Percentiles rank a stretch among this genome's conserved stretches.
Evolutionary conservation across 2,888 invertebrate genomes (phyloP).

Genomic region (Macrophya annulata): DNA sequence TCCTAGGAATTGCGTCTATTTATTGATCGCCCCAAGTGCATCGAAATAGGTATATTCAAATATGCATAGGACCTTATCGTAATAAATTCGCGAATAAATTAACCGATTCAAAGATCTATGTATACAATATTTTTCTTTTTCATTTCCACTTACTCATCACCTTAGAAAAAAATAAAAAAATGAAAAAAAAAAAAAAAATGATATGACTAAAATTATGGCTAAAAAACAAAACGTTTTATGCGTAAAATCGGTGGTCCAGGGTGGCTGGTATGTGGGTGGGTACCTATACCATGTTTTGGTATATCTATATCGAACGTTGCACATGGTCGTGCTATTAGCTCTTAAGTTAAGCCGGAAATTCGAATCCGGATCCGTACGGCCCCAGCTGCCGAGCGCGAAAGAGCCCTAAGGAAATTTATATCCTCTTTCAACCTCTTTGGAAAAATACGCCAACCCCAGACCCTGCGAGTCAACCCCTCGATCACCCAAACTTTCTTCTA

Average conservation of each 20-base stretch:
- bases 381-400: constrained; percentile 58
- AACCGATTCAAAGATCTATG: background rate
- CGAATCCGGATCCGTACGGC: constrained; percentile 68
- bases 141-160: background rate
- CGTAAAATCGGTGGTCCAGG: background rate
- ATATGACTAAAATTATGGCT: background rate
- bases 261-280: background rate
- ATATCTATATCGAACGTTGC: constrained; percentile 23
- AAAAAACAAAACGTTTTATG: background rate
- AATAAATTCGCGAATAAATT: background rate
- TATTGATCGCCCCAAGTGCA: constrained; percentile 43
- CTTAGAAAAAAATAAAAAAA: background rate
- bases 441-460: constrained; percentile 38
- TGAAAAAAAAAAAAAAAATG: background rate
- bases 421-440: constrained; percentile 50
- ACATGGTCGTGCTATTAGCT: constrained; percentile 71
- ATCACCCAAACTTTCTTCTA: constrained; percentile 28
- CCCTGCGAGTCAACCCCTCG: constrained; percentile 15
- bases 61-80: background rate
- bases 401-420: constrained; percentile 53
- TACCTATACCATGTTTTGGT: background rate
- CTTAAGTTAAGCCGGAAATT: constrained; percentile 74
- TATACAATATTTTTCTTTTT: background rate
- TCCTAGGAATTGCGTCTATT: constrained; percentile 51
- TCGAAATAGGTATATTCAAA: constrained; percentile 17